Evolutionary conservation across 2,797 vertebrate species (phyloP).

Genomic region (Acipenser oxyrinchus): DNA sequence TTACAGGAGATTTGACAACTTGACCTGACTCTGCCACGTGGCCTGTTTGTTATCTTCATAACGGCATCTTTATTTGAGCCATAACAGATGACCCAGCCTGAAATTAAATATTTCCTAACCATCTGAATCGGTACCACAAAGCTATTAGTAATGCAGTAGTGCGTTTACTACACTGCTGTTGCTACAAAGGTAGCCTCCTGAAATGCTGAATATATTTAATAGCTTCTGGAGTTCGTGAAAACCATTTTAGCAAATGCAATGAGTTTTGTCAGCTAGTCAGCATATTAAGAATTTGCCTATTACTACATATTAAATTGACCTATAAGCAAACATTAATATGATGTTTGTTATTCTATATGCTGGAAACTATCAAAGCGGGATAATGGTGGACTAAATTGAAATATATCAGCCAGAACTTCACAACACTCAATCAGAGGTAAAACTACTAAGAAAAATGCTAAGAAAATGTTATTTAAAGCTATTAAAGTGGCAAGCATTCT

Average conservation of each 20-base stretch:
- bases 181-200: slow-evolving; percentile 14
- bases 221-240: slow-evolving; percentile 32
- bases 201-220: slow-evolving; percentile 20
- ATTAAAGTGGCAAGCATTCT: no score
- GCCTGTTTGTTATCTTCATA: background rate
- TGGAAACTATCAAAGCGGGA: no score
- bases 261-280: slow-evolving; percentile 54
- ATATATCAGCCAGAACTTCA: no score
- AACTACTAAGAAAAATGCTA: no score
- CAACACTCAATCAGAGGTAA: no score
- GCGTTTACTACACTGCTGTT: slow-evolving; percentile 7
- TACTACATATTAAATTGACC: slow-evolving; percentile 64
- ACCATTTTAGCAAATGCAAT: slow-evolving; percentile 47
- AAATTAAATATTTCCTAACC: background rate
- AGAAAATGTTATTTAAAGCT: no score
- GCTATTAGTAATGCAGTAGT: background rate
- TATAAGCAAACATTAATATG: slow-evolving; percentile 65
- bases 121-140: background rate
- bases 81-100: background rate
- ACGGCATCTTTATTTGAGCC: background rate
- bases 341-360: slow-evolving; percentile 29
- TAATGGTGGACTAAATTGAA: no score
- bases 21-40: background rate
- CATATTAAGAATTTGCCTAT: slow-evolving; percentile 60
- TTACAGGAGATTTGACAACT: background rate